Base-by-base conservation (phyloP, 2,888 invertebrate genomes). In the Lasioglossum marginatum region DNA sequence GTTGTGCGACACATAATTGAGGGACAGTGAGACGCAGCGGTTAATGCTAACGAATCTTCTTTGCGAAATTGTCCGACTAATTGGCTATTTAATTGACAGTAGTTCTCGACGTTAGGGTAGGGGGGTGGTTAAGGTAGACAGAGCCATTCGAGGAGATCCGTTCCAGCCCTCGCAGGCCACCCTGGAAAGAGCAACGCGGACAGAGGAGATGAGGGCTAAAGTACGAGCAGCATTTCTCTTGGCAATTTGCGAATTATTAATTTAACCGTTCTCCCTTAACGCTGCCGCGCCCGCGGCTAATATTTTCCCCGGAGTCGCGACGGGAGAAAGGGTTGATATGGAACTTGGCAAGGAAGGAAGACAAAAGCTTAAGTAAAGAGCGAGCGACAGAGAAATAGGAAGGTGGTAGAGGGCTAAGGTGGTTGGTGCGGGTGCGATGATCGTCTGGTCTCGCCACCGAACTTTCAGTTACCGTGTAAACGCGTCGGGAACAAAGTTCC, bases 161-260 rank as follows among this genome's bases (percentile, higher is more conserved):
- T 68, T 40, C 75, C 72, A 73, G 37, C 74, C 70, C 77, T 68
- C 12, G 43, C 16, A 19, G 43, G 45, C 14, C 52, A 48, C 37
- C 83, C 48, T 77, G 60, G 76, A 88, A 82, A 77, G 80, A 80
- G 79, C 79, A 73, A 52, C 76, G 23, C 0, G 48, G 40, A 2
- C 1, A 16, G 4, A 3, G 31, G 1, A 4, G 43, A 19, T 23
- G 40, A 27, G 23, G 16, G 66, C 70, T n/a, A 68, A 52, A 76
- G 60, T 68, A 82, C 82, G 85, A 87, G 80, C 79, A 80, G 76
- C 85, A 84, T 82, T 86, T 86, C 89, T 89, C 85, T 81, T 74
- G 83, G 85, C 85, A 92, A 90, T 91, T 91, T 86, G 87, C 83
- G 87, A 92, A 92, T 92, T 91, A 89, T 92, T 92, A 92, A 91